Conservation (phyloP, 1,140 invertebrate species). For the Bradynema listronoti region DNA sequence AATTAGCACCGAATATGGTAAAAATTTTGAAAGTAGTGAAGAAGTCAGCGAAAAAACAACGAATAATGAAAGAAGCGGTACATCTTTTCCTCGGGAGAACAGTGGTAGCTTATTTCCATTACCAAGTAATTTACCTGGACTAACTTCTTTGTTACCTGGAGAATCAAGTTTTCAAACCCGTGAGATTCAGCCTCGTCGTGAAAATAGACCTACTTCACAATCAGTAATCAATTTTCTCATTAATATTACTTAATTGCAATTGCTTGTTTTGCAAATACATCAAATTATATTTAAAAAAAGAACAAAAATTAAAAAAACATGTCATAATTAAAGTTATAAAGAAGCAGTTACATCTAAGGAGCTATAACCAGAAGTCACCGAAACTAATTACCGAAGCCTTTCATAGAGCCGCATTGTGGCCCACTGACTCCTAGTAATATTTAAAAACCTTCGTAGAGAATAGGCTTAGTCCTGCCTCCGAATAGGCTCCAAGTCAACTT, state of each 20-base stretch:
- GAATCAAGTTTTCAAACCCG: background rate
- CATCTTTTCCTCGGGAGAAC: background rate
- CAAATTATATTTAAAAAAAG: background rate
- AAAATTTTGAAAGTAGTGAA: slow-evolving; percentile 31
- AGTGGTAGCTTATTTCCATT: background rate
- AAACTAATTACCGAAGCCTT: no score
- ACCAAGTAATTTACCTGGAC: slow-evolving; percentile 1
- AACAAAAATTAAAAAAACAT: background rate
- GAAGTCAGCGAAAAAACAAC: background rate
- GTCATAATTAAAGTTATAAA: background rate
- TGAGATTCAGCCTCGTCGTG: no score
- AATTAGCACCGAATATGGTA: slow-evolving; percentile 34
- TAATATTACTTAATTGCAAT: background rate
- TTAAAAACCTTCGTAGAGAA: no score
- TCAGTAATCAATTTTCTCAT: background rate
- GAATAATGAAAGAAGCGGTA: background rate
- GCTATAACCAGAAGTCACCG: no score
- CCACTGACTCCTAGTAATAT: no score
- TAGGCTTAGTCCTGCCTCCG: no score
- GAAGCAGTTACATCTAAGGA: background rate
- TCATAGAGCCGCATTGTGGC: no score
- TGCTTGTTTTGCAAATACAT: background rate
- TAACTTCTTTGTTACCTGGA: slow-evolving; percentile 9
- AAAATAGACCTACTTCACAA: background rate
- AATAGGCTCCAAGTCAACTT: no score